These are phyloP conservation scores for Lamellibrachia luymesi DNA, from an alignment of 1,140 invertebrate species.

Conservation along the genomic window DNA sequence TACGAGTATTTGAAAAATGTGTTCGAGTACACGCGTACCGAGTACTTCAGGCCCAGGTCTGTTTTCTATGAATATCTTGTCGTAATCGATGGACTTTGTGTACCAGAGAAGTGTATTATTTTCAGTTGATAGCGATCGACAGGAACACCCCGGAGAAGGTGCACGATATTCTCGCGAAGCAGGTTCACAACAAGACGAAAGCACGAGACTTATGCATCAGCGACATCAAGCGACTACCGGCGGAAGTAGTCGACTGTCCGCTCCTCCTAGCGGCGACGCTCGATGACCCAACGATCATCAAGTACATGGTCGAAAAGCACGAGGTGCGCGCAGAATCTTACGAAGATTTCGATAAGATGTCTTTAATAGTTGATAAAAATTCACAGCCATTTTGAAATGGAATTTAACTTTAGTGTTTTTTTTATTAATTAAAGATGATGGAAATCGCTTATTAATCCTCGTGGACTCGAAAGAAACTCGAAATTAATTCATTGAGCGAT, in stretches of 20 bases:
- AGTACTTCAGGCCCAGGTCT: too few species aligned
- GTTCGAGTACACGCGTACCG: too few species aligned
- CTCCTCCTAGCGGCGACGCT: constrained; percentile 26
- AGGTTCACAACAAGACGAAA: constrained; percentile 25
- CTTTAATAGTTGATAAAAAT: not conserved
- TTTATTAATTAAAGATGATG: not conserved
- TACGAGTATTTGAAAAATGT: too few species aligned
- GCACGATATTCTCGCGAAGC: constrained; percentile 21
- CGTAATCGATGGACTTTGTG: too few species aligned
- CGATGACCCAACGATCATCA: constrained; percentile 27
- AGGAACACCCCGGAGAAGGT: constrained; percentile 27
- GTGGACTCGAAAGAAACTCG: too few species aligned
- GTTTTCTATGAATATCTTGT: too few species aligned
- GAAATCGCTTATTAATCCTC: not conserved
- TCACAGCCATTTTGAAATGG: not conserved
- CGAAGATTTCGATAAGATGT: not conserved
- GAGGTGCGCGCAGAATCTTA: not conserved
- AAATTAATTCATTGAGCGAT: too few species aligned
- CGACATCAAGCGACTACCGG: constrained; percentile 27
- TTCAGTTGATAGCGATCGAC: constrained; percentile 25
- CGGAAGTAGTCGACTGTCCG: constrained; percentile 25
- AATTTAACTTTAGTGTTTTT: too few species aligned
- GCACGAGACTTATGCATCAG: constrained; percentile 19
- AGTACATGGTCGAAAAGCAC: constrained; percentile 27
- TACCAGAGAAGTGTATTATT: not conserved